Conservation (phyloP, 2,888 invertebrate genomes). For the Epinotia ramella region DNA sequence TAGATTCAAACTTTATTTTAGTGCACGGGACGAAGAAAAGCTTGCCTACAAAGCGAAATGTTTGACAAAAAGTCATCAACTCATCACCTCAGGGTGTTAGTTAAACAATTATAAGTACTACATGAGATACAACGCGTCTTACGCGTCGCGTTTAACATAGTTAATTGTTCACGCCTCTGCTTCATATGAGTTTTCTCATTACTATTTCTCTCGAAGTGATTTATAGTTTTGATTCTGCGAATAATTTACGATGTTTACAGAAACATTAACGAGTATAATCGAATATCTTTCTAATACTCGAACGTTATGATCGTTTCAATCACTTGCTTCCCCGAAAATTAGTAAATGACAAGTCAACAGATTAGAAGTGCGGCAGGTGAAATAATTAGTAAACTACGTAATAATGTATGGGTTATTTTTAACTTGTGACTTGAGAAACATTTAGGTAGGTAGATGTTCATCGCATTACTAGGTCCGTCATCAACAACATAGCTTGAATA, state of each 20-base stretch:
- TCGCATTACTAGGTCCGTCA: no score
- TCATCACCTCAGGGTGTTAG: neutral
- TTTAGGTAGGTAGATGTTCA: no score
- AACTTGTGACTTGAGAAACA: neutral
- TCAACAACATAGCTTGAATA: no score
- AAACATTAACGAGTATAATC: neutral
- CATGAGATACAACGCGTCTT: neutral
- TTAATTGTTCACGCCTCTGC: constrained; percentile 10
- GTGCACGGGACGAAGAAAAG: no score
- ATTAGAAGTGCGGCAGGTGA: neutral
- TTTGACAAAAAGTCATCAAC: no score
- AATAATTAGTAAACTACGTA: constrained; percentile 10
- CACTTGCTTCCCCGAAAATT: constrained; percentile 5
- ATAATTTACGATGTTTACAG: constrained; percentile 17
- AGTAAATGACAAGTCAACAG: neutral
- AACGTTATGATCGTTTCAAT: neutral
- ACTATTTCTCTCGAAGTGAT: constrained; percentile 17
- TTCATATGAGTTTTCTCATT: constrained; percentile 19
- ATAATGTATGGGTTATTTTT: neutral
- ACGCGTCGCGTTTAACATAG: neutral
- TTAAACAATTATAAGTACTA: neutral
- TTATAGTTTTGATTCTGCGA: constrained; percentile 4
- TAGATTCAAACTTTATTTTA: no score
- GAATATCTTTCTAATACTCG: neutral
- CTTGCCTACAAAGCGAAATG: no score